A percentile compares a stretch with the other conserved stretches of the same genome.
phyloP scores from a whole-genome alignment of 2,113 vertebrate genomes.

The Saguinus midas region DNA sequence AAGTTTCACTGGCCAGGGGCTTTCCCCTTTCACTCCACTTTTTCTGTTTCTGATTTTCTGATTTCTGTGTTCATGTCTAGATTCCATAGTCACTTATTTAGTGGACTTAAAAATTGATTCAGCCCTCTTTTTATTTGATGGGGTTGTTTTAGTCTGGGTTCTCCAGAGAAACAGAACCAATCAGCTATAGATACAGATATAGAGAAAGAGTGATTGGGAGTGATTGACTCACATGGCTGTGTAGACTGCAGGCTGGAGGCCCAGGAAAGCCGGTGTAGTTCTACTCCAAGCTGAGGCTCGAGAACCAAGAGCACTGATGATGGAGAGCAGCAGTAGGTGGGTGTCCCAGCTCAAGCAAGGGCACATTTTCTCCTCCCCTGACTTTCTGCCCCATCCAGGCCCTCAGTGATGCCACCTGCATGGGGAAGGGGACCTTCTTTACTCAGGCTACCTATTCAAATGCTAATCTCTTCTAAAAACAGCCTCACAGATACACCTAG shows the following conservation, averaged over 20 bases:
- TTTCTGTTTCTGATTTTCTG: background rate
- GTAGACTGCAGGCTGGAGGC: background rate
- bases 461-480: background rate
- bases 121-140: background rate
- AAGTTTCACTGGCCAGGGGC: background rate
- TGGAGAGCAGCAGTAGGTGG: background rate
- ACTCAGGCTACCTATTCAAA: background rate
- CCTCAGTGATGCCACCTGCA: background rate
- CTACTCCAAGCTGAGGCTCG: background rate
- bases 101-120: constrained; percentile 24
- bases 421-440: background rate
- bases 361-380: background rate
- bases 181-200: background rate
- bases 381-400: no score
- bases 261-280: background rate
- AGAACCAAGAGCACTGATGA: background rate
- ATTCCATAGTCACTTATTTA: background rate
- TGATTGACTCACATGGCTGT: background rate
- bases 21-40: accelerated
- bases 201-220: background rate
- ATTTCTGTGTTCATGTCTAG: background rate
- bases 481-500: background rate
- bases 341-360: background rate
- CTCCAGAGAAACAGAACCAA: background rate
- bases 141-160: background rate